Base-by-base conservation (phyloP, 2,797 vertebrate species). In the Bryconaethiops microstoma region DNA sequence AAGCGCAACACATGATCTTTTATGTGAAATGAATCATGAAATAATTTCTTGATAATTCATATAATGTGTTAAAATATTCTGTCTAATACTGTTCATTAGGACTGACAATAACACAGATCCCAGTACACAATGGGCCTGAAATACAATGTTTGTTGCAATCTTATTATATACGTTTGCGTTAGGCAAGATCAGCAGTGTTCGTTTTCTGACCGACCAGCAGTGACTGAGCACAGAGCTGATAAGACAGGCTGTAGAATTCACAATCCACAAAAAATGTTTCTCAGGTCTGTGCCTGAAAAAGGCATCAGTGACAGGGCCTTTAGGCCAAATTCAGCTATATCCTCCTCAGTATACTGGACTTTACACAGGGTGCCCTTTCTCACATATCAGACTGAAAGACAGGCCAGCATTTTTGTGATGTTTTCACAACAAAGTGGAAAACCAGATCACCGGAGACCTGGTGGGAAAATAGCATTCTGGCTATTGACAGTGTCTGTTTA, bases 251-350 rank as follows among this genome's bases (percentile, higher is more conserved):
- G 74, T 55, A 59, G 73, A 81, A 65, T 82, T 83, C 85, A 77
- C 77, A 85, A 23, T 72, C 55, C 55, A 21, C 55, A 62, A 10
- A 81, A 68, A 73, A 29, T 2, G 39, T 76, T 74, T 60, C 57
- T 77, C 78, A 59, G 76, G 76, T 57, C 62, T 76, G 62, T 74
- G 78, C 84, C 88, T 91, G 88, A 83, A 79, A 87, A 88, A 88
- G 16, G 74, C 78, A 83, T 90, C 79, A 87, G 74, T 55, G 55
- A 65, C n/a, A 68, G 54, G 81, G 74, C 78, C 77, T 82, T 25
- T 67, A 55, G 71, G 68, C 70, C 60, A 9, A 82, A 79, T 83
- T 69, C 70, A 50, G 76, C 63, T 17, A 76, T 70, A 82, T 89
- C 76, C 74, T 78, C 74, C 79, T 80, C 73, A 80, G 67, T 78